Evolutionary conservation across 2,888 invertebrate genomes (phyloP), one percentile per base, ranked within the genome.

Genomic region (Anarsia innoxiella): DNA sequence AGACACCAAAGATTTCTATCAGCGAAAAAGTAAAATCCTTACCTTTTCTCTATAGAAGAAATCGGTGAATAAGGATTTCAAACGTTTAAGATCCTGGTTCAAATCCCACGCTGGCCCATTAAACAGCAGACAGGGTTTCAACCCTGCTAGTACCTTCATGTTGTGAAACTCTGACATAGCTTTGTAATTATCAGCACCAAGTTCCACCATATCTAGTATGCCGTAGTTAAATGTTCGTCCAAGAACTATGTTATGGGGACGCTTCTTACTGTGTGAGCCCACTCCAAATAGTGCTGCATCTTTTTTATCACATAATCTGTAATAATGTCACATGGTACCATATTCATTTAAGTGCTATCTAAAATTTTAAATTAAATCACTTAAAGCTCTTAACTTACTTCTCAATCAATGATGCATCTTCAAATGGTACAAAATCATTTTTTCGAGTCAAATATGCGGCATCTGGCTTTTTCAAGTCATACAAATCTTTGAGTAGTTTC

Each of bases 121-220:
- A 61, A 99, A 97, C 12, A 97, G 69, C 2, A 99, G 72, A 56
- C 95, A 93, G 0, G 99, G 98, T 72, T 99, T 99, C 0, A 91
- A 89, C 3, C 96, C 97, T 2, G 90, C 77, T 0, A 91, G 75
- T 14, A 94, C 89, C 70, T 94, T 96, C 36, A 92, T 89, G 37
- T 89, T 89, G 44, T 90, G 89, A 58, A 97, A 96, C 29, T 94
- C 93, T 11, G 88, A 79, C 69, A 98, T 87, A 0, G 93, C 87
- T 64, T 90, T 90, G 66, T 90, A 97, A 37, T 90, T 88, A 36
- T 95, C 94, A 12, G 99, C 89, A 8, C 96, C 95, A 38, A 99
- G 88, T 77, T 99, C 99, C 39, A 96, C 89, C 97, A 99, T 97
- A 66, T 99, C 99, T 39, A 99, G 78, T 16, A 99, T 82, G 39